These are phyloP conservation scores for Drosophila serrata DNA, from an alignment of 1,140 invertebrate species.

Conservation along the genomic window DNA sequence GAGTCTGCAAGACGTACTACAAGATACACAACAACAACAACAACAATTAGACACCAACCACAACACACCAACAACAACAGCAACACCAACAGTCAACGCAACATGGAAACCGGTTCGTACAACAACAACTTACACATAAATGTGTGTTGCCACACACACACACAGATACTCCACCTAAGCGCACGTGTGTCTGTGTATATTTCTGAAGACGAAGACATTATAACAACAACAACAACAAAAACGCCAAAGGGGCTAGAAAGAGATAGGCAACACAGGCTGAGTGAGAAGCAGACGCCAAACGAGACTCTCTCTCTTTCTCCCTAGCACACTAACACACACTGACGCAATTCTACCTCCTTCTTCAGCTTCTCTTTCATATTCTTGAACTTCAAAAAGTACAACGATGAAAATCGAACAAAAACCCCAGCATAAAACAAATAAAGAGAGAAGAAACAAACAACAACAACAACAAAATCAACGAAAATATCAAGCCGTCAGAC, in stretches of 20 bases:
- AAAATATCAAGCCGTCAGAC: conserved; percentile 75
- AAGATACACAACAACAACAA: conserved; percentile 45
- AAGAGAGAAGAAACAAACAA: conserved; percentile 51
- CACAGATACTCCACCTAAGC: conserved; percentile 24
- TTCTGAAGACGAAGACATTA: conserved; percentile 55
- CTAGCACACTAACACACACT: conserved; percentile 9
- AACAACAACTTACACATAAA: conserved; percentile 43
- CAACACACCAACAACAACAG: conserved; percentile 44
- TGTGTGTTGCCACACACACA: conserved; percentile 40
- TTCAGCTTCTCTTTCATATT: conserved; percentile 72
- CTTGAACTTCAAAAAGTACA: conserved; percentile 77
- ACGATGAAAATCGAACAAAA: conserved; percentile 69
- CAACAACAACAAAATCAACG: conserved; percentile 56
- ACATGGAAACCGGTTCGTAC: conserved; percentile 70
- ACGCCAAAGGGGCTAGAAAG: conserved; percentile 33
- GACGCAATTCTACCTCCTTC: conserved; percentile 26
- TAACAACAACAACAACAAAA: conserved; percentile 50
- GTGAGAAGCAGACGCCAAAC: conserved; percentile 18
- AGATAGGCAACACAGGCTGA: conserved; percentile 4
- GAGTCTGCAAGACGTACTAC: conserved; percentile 42
- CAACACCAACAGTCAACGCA: conserved; percentile 65
- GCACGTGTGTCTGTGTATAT: conserved; percentile 32
- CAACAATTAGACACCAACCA: too few species aligned
- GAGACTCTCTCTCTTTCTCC: conserved; percentile 26
- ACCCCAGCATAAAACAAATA: conserved; percentile 72